Evolutionary conservation across 2,888 invertebrate genomes (phyloP).

Genomic region (Seira musarum): DNA sequence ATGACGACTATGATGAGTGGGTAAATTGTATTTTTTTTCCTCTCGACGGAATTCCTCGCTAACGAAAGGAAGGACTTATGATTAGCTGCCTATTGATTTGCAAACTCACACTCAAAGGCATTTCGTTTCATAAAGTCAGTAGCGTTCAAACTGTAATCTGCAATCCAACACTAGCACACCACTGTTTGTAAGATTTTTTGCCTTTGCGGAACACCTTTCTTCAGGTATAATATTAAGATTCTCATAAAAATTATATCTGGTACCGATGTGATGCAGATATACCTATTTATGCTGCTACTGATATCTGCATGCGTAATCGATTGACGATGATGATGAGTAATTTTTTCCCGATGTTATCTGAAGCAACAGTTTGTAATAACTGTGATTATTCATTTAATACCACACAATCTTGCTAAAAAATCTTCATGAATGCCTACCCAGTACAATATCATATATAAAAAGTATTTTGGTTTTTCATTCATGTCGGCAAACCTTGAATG

Average conservation of each 20-base stretch:
- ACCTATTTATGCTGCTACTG: too few species aligned
- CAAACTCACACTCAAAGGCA: too few species aligned
- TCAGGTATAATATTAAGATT: neutral
- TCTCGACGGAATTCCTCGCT: neutral
- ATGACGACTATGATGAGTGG: constrained; percentile 3
- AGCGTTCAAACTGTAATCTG: neutral
- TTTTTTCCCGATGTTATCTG: neutral
- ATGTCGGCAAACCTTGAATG: constrained; percentile 45
- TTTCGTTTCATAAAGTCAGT: too few species aligned
- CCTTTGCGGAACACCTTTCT: neutral
- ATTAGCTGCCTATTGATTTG: neutral
- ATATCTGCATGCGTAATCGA: too few species aligned
- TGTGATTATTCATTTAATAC: constrained; percentile 17
- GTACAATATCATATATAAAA: too few species aligned
- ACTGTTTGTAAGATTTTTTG: too few species aligned
- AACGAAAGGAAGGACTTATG: neutral
- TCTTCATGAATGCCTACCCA: neutral
- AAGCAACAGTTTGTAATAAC: constrained; percentile 3
- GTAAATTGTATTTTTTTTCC: neutral
- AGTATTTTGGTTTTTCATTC: neutral
- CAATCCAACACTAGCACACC: neutral
- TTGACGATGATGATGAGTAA: neutral
- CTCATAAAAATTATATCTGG: too few species aligned
- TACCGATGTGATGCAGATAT: too few species aligned
- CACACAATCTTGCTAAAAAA: neutral